Evolutionary conservation across 2,113 vertebrate genomes (phyloP).

Genomic region (Cynoglossus semilaevis): DNA sequence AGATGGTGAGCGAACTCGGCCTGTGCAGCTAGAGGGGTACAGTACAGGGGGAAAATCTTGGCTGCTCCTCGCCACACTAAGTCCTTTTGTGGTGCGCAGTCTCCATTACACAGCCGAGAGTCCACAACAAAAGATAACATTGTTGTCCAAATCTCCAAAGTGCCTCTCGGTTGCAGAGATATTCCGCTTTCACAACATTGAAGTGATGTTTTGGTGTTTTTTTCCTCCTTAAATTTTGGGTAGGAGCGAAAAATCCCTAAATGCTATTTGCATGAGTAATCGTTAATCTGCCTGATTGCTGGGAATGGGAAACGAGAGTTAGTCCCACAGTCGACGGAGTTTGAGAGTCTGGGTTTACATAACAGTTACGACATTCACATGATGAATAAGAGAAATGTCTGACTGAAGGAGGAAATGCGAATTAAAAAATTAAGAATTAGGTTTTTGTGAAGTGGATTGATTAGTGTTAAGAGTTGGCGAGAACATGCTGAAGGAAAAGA

Average conservation of each 20-base stretch:
- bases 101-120: constrained; percentile 40
- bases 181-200: constrained; percentile 5
- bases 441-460: too few species aligned
- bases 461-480: constrained; percentile 4
- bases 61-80: constrained; percentile 41
- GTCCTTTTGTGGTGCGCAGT: constrained; percentile 42
- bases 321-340: constrained; percentile 9
- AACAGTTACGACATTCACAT: constrained; percentile 31
- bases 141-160: constrained; percentile 20
- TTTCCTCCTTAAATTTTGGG: constrained; percentile 14
- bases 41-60: constrained; percentile 72
- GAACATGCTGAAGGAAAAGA: constrained; percentile 20
- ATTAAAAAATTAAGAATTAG: too few species aligned
- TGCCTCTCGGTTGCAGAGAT: constrained; percentile 8
- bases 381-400: constrained; percentile 16
- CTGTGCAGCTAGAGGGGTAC: constrained; percentile 74
- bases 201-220: constrained; percentile 9
- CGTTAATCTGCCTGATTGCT: constrained; percentile 27
- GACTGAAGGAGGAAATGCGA: not conserved
- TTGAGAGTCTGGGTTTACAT: constrained; percentile 22
- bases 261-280: constrained; percentile 56
- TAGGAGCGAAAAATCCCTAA: constrained; percentile 16
- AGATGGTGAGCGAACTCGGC: constrained; percentile 78
- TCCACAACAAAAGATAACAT: constrained; percentile 33
- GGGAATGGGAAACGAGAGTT: constrained; percentile 28